Base-by-base conservation (phyloP, 2,797 vertebrate species). In the Fratercula arctica region DNA sequence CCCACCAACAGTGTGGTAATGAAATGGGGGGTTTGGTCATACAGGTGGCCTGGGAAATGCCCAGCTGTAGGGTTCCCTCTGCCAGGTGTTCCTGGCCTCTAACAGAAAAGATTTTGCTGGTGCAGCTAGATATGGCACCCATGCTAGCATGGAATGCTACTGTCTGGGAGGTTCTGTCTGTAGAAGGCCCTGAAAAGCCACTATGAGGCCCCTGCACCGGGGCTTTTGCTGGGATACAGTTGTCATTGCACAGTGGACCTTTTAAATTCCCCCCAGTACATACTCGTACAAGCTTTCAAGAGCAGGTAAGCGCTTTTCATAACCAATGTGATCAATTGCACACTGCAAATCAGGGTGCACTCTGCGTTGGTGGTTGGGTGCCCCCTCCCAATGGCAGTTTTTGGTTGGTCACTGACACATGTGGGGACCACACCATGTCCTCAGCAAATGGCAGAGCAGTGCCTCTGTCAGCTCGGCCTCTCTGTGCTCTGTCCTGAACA, bases 151-250 rank as follows among this genome's bases (percentile, higher is more conserved):
- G 45, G 54, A 79, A 51, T 31, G 24, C 26, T 80, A 7, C 45
- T 50, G 41, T 43, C 69, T 16, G 24, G 16, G 25, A 91, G 21
- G 35, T 70, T 63, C 69, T 4, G 7, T 26, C 39, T 54, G 10
- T 29, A 51, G 73, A 68, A 95, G 35, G n/a, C 64, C 61, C 39
- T 59, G 16, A 41, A 60, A 75, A 89, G 57, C 43, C 87, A 64
- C 16, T 28, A 23, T 0, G 4, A 76, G 23, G 7, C 7, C 6
- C n/a, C 26, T 51, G 26, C 1, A 1, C 41, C 29, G 37, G 37
- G 10, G 20, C 24, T 79, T 68, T 79, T 69, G 29, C 50, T 85
- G 79, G 76, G 50, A 29, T 48, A 29, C 24, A 64, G 11, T 10
- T 45, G 64, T 53, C 31, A 48, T 39, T 66, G 59, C 73, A 43